Percentiles rank a stretch among this genome's conserved stretches.
Evolutionary conservation across 2,888 invertebrate genomes (phyloP).

Genomic region (Monoplex corrugatus): DNA sequence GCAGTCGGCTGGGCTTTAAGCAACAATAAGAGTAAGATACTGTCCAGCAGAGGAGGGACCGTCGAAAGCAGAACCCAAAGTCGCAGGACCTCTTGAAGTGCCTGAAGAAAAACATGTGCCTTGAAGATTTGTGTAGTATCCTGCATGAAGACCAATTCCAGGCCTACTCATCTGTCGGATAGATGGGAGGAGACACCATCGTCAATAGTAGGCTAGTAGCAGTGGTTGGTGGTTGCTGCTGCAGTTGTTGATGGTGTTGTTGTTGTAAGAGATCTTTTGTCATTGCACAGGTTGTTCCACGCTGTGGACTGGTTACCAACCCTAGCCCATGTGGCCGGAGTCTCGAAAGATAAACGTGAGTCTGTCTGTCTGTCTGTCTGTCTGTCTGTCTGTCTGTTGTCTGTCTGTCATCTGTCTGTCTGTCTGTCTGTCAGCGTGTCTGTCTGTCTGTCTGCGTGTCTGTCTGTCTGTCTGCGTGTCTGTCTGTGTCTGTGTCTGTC

Average conservation of each 20-base stretch:
- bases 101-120: too few relatives aligned
- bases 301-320: conserved; percentile 57
- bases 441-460: not conserved
- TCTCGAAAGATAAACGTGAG: conserved; percentile 13
- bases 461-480: not conserved
- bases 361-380: not conserved
- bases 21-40: too few relatives aligned
- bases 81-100: too few relatives aligned
- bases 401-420: not conserved
- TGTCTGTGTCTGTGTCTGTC: not conserved
- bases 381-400: conserved; percentile 7
- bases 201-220: too few relatives aligned
- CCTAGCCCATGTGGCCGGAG: conserved; percentile 51
- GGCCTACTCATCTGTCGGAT: too few relatives aligned
- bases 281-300: conserved; percentile 46
- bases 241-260: not conserved
- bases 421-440: not conserved
- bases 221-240: too few relatives aligned
- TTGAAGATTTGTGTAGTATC: too few relatives aligned
- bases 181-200: too few relatives aligned
- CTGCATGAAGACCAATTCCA: too few relatives aligned
- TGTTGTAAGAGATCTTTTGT: not conserved
- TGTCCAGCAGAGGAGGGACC: too few relatives aligned
- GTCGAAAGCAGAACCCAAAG: too few relatives aligned
- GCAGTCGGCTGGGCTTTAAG: too few relatives aligned